Conservation (phyloP, 2,113 vertebrate genomes). For the Passer domesticus region DNA sequence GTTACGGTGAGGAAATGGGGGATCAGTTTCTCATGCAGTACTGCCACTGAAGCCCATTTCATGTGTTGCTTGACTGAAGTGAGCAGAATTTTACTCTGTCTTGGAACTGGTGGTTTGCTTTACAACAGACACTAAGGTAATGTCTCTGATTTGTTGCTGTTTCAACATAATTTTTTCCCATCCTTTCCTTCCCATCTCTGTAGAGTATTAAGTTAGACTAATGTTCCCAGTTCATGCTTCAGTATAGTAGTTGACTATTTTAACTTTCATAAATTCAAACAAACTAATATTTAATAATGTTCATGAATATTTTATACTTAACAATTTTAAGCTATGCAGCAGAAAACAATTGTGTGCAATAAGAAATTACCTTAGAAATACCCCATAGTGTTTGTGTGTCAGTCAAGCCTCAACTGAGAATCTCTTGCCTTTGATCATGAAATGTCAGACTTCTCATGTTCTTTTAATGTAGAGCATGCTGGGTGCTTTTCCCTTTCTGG, state of each 20-base stretch:
- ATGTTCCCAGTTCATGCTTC: background rate
- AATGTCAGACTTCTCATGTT: conserved; percentile 35
- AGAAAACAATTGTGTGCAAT: conserved; percentile 35
- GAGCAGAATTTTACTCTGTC: background rate
- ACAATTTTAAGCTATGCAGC: background rate
- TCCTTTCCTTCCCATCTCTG: background rate
- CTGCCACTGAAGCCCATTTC: background rate
- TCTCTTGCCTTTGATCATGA: conserved; percentile 43
- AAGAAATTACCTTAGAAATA: conserved; percentile 26
- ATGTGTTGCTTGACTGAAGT: background rate
- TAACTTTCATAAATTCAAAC: conserved; percentile 24
- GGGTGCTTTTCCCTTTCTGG: background rate
- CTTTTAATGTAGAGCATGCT: conserved; percentile 21
- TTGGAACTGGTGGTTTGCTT: background rate
- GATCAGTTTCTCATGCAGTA: background rate
- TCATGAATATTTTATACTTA: background rate
- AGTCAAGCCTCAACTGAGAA: background rate
- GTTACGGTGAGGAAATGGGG: background rate
- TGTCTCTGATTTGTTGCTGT: background rate
- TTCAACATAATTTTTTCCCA: background rate
- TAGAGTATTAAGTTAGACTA: background rate
- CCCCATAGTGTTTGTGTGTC: background rate
- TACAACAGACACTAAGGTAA: background rate
- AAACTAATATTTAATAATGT: conserved; percentile 31
- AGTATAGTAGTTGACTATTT: background rate